phyloP scores from a whole-genome alignment of 30 jellyfish, hydroid and myxozoan species.

The Nemopilema nomurai region DNA sequence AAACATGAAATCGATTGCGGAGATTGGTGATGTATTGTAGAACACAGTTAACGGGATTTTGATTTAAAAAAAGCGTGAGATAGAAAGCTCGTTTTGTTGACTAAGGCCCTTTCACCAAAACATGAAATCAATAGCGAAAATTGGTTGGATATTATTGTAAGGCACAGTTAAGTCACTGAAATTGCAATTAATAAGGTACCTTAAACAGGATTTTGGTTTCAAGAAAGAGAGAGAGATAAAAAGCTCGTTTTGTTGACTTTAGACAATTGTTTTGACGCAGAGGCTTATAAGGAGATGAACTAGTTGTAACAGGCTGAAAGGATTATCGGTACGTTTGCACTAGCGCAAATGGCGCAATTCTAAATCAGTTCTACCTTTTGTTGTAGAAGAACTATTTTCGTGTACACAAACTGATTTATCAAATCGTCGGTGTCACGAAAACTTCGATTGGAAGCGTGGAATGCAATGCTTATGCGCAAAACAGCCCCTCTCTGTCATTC shows the following conservation, averaged over 20 bases:
- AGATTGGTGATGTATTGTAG: too few relatives aligned
- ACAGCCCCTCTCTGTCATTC: too few relatives aligned
- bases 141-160: too few relatives aligned
- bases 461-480: too few relatives aligned
- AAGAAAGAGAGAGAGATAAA: background rate
- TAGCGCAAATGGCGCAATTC: background rate
- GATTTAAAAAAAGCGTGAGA: too few relatives aligned
- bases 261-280: background rate
- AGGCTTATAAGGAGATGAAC: background rate
- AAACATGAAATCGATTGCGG: too few relatives aligned
- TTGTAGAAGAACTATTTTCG: background rate
- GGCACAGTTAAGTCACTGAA: background rate
- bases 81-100: too few relatives aligned
- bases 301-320: background rate
- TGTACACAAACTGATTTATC: background rate
- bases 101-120: too few relatives aligned
- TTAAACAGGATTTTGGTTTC: background rate
- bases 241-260: background rate
- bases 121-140: too few relatives aligned
- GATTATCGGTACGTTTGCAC: background rate
- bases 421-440: background rate
- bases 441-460: too few relatives aligned
- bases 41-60: too few relatives aligned
- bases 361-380: background rate
- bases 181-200: background rate